These are phyloP conservation scores for Hiodon alosoides DNA, from an alignment of 2,113 vertebrate genomes.

Conservation along the genomic window DNA sequence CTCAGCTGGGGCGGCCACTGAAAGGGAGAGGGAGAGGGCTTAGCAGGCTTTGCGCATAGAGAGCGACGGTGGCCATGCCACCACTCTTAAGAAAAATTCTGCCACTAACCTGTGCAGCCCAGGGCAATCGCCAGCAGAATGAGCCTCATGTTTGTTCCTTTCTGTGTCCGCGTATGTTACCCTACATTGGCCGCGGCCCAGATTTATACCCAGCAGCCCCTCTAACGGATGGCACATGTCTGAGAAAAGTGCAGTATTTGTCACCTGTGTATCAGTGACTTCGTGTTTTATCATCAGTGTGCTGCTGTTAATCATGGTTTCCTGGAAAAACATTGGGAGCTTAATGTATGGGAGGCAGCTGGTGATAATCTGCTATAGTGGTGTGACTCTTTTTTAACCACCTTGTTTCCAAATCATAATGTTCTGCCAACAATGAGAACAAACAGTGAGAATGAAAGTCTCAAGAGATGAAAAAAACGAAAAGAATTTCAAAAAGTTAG, in stretches of 20 bases:
- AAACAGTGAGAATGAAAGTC: too few species aligned
- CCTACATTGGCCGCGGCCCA: not conserved
- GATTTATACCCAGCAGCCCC: not conserved
- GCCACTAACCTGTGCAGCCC: not conserved
- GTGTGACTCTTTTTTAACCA: too few species aligned
- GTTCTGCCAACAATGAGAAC: too few species aligned
- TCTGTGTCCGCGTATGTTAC: not conserved
- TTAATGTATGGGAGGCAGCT: too few species aligned
- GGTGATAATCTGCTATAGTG: too few species aligned
- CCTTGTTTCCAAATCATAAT: too few species aligned
- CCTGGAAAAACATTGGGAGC: too few species aligned
- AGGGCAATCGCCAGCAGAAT: slow-evolving; percentile 1
- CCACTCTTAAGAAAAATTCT: not conserved
- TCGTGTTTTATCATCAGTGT: too few species aligned
- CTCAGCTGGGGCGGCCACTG: not conserved
- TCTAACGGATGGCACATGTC: not conserved
- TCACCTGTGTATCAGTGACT: not conserved
- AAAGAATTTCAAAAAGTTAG: too few species aligned
- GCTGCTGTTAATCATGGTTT: too few species aligned
- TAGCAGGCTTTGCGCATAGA: not conserved
- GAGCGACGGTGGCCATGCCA: not conserved
- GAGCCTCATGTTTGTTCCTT: slow-evolving; percentile 7
- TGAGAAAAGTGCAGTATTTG: not conserved
- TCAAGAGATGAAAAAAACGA: too few species aligned
- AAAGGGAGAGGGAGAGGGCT: not conserved